A percentile compares a stretch with the other conserved stretches of the same genome.
Conservation (phyloP, 2,113 vertebrate species). For the Equus przewalskii region DNA sequence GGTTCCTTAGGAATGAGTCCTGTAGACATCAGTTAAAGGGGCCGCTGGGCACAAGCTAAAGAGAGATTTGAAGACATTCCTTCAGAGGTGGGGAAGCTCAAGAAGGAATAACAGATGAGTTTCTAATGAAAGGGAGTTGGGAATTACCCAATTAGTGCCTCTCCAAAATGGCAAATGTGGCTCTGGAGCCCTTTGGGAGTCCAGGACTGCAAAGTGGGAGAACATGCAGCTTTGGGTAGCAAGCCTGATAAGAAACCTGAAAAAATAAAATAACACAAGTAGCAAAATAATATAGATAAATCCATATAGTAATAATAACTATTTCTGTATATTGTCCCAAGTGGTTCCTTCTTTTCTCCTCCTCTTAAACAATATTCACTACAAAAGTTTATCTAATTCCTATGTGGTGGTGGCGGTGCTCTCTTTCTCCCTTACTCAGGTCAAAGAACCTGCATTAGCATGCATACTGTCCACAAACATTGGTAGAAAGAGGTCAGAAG, state of each 20-base stretch:
- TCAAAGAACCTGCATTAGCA: not conserved
- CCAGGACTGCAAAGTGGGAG: not conserved
- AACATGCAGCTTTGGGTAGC: not conserved
- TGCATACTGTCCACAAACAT: not conserved
- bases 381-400: not conserved
- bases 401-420: not conserved
- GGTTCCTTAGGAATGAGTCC: conserved; percentile 47
- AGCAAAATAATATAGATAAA: not conserved
- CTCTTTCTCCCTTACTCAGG: not conserved
- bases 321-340: not conserved
- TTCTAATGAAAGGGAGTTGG: conserved; percentile 62
- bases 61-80: conserved; percentile 55
- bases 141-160: conserved; percentile 68
- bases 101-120: conserved; percentile 66
- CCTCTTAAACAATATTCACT: not conserved
- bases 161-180: conserved; percentile 30
- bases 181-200: not conserved
- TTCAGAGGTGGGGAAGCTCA: conserved; percentile 60
- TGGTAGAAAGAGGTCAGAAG: not conserved
- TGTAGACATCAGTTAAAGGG: conserved; percentile 53
- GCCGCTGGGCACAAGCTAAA: not conserved
- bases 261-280: not conserved
- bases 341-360: not conserved
- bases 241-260: conserved; percentile 4
- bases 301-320: not conserved